Evolutionary conservation across 2,888 invertebrate genomes (phyloP).

Genomic region (Agrochola litura): DNA sequence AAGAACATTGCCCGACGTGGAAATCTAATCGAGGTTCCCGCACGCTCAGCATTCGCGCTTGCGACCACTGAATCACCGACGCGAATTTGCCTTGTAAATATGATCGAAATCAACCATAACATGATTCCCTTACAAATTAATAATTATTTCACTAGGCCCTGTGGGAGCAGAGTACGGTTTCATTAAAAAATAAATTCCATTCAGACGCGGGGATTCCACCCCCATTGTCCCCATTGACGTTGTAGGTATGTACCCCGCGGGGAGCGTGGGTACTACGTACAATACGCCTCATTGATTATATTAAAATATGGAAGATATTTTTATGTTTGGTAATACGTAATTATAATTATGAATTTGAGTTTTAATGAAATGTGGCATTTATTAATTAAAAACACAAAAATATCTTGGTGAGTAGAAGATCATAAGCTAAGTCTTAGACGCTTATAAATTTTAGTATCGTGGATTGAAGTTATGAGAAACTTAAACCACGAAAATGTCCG

Average conservation of each 20-base stretch:
- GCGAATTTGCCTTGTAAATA: background rate
- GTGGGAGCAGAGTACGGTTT: slow-evolving; percentile 35
- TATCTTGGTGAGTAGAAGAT: too few species aligned
- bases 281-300: slow-evolving; percentile 31
- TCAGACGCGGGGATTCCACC: slow-evolving; percentile 34
- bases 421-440: too few species aligned
- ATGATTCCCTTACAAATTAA: slow-evolving; percentile 1
- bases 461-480: too few species aligned
- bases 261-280: slow-evolving; percentile 19
- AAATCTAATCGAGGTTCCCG: background rate
- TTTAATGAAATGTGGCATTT: too few species aligned
- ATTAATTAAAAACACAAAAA: too few species aligned
- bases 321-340: slow-evolving; percentile 5
- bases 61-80: background rate
- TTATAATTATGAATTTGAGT: background rate
- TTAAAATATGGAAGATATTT: slow-evolving; percentile 20
- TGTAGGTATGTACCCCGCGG: slow-evolving; percentile 4
- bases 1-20: background rate
- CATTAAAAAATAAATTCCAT: slow-evolving; percentile 57
- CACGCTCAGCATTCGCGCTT: too few species aligned
- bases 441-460: too few species aligned
- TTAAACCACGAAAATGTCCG: too few species aligned
- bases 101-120: background rate
- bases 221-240: slow-evolving; percentile 43
- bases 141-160: slow-evolving; percentile 17